A percentile compares a stretch with the other conserved stretches of the same genome.
phyloP scores from a whole-genome alignment of 2,113 vertebrate species.

The Neotoma lepida region DNA sequence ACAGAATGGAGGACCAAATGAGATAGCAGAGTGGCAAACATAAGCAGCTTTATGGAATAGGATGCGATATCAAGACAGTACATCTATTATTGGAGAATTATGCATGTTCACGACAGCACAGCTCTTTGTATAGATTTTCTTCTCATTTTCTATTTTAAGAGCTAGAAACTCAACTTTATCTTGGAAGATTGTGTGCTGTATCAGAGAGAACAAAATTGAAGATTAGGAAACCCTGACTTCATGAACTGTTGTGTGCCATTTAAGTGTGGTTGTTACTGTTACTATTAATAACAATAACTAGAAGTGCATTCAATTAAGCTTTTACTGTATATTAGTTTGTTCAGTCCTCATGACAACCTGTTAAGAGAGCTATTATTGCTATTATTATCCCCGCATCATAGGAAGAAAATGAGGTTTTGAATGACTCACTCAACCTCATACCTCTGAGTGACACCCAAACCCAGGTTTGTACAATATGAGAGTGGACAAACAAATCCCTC shows the following conservation, averaged over 20 bases:
- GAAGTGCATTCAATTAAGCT: background rate
- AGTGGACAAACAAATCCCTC: background rate
- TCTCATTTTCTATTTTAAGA: conserved; percentile 25
- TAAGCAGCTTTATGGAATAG: background rate
- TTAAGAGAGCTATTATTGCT: background rate
- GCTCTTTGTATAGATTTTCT: conserved; percentile 24
- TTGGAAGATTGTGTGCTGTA: background rate
- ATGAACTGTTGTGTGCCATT: background rate
- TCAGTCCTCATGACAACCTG: background rate
- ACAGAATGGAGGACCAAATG: background rate
- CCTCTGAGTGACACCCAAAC: background rate
- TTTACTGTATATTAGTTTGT: background rate
- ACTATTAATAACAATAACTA: background rate
- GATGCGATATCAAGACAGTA: background rate
- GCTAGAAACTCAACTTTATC: background rate
- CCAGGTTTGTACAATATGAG: background rate
- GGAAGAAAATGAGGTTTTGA: background rate
- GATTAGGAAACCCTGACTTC: conserved; percentile 28
- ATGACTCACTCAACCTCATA: background rate
- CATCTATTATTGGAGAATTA: background rate
- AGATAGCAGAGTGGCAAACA: background rate
- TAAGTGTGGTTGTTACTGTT: background rate
- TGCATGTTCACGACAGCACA: background rate
- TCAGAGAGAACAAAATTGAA: conserved; percentile 26
- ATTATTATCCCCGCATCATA: background rate